phyloP scores from a whole-genome alignment of 2,797 vertebrate species.

The Poeciliopsis turneri region DNA sequence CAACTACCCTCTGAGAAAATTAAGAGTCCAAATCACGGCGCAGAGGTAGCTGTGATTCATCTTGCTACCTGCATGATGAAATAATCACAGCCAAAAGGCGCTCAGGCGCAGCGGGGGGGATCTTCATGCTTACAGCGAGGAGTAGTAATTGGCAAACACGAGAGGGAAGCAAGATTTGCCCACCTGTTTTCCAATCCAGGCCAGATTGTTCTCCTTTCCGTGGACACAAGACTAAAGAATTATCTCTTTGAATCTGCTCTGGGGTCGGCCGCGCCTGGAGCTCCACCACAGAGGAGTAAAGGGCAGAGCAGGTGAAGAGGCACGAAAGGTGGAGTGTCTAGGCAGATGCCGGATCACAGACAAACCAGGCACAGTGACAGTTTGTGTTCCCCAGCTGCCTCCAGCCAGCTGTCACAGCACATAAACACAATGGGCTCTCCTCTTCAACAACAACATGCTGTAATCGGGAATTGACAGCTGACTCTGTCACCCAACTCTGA shows the following conservation, averaged over 20 bases:
- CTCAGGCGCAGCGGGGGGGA: slow-evolving; percentile 44
- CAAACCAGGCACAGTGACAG: slow-evolving; percentile 73
- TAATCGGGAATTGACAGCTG: slow-evolving; percentile 75
- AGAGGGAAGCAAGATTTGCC: slow-evolving; percentile 43
- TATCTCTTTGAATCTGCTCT: background rate
- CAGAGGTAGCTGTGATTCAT: slow-evolving; percentile 59
- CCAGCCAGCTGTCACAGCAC: slow-evolving; percentile 73
- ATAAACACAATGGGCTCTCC: slow-evolving; percentile 70
- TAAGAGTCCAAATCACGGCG: slow-evolving; percentile 64
- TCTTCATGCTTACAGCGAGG: slow-evolving; percentile 52
- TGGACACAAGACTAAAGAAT: slow-evolving; percentile 15
- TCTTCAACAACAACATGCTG: slow-evolving; percentile 60
- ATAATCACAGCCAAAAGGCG: slow-evolving; percentile 58
- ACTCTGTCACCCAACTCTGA: slow-evolving; percentile 55
- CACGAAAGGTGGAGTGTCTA: slow-evolving; percentile 63
- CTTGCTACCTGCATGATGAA: slow-evolving; percentile 60
- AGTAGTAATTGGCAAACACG: slow-evolving; percentile 61
- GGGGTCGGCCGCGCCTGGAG: slow-evolving; percentile 3
- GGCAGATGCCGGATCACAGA: slow-evolving; percentile 67
- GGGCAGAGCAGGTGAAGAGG: slow-evolving; percentile 29
- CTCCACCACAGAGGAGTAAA: background rate
- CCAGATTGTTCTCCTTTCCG: slow-evolving; percentile 23
- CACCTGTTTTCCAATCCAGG: slow-evolving; percentile 50
- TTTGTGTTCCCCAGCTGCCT: slow-evolving; percentile 67
- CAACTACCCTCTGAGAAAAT: slow-evolving; percentile 61